Evolutionary conservation across 1,140 invertebrate species (phyloP), one percentile per base, ranked within the genome.

Genomic region (Heliconius melpomene): DNA sequence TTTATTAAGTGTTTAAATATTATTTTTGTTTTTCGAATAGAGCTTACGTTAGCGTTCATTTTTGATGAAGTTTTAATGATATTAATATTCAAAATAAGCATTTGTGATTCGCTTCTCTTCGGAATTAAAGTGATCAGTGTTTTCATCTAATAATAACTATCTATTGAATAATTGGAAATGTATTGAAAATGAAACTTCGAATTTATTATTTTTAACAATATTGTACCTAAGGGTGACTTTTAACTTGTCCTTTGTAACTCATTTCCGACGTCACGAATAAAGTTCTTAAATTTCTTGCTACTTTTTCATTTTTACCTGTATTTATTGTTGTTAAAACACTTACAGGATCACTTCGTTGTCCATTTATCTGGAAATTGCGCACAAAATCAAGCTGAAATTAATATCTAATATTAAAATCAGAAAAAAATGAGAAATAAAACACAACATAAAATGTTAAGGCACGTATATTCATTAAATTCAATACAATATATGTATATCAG

Each of bases 381-480:
- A 36, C 32, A 36, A 7, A 36, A 36, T 54, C 7, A 7, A 54
- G 52, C 2, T 8, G 20, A n/a, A 20, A 1, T 46, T 1, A 46
- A 46, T 6, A 46, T 5, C 5, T 5, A 46, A 16, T 46, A 46
- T 16, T 46, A 2, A 16, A 16, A 11, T 46, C 40, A 46, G 40
- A 40, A 40, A 40, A 29, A 40, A 40, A 40, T 40, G 2, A 3
- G 71, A 83, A 85, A 87, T 82, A 84, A 87, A 83, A 86, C 78
- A 77, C 70, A 36, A 13, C 36, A 74, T 70, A 76, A 86, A 87
- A 83, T 90, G 88, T 90, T 90, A 90, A 88, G 81, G 81, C 86
- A 89, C 85, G 85, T 91, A 88, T 89, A 90, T 90, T 90, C 84
- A 88, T 86, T 89, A 85, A 76, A 79, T 86, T 82, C 86, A 84